Conservation (phyloP, 2,888 invertebrate species). For the Tachina grossa region DNA sequence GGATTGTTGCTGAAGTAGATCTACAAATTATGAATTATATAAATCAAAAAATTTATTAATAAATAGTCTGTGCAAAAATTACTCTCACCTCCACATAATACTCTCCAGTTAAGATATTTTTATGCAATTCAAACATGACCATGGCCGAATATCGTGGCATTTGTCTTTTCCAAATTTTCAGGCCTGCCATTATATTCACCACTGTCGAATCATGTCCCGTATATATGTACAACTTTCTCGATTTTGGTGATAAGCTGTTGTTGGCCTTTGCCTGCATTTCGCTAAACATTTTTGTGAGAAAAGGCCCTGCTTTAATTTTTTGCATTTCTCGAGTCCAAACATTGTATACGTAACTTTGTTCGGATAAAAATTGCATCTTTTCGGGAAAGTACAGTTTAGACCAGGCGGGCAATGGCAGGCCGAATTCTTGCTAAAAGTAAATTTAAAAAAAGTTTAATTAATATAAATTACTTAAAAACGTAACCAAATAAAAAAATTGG, state of each 20-base stretch:
- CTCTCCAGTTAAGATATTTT: slow-evolving; percentile 82
- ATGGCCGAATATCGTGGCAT: slow-evolving; percentile 87
- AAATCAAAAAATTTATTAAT: neutral
- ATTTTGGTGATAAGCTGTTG: slow-evolving; percentile 82
- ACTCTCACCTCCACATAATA: slow-evolving; percentile 81
- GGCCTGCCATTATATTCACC: slow-evolving; percentile 85
- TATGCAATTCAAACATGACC: slow-evolving; percentile 86
- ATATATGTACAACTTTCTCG: slow-evolving; percentile 86
- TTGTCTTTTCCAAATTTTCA: slow-evolving; percentile 87
- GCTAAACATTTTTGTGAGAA: slow-evolving; percentile 85
- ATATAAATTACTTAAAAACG: neutral
- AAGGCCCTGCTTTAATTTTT: slow-evolving; percentile 86
- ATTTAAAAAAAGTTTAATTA: neutral
- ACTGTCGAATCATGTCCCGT: slow-evolving; percentile 90
- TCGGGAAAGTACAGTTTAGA: slow-evolving; percentile 85
- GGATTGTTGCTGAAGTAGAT: slow-evolving; percentile 84
- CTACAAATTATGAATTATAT: slow-evolving; percentile 61
- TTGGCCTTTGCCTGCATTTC: slow-evolving; percentile 85
- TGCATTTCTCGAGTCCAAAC: slow-evolving; percentile 85
- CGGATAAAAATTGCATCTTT: slow-evolving; percentile 84
- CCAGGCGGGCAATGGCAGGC: slow-evolving; percentile 86
- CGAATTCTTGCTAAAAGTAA: slow-evolving; percentile 83
- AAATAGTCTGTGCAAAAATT: neutral
- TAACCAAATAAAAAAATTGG: no score
- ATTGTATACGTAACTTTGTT: slow-evolving; percentile 85